phyloP scores from a whole-genome alignment of 2,113 vertebrate genomes.

The Coptodon bakossiorum region DNA sequence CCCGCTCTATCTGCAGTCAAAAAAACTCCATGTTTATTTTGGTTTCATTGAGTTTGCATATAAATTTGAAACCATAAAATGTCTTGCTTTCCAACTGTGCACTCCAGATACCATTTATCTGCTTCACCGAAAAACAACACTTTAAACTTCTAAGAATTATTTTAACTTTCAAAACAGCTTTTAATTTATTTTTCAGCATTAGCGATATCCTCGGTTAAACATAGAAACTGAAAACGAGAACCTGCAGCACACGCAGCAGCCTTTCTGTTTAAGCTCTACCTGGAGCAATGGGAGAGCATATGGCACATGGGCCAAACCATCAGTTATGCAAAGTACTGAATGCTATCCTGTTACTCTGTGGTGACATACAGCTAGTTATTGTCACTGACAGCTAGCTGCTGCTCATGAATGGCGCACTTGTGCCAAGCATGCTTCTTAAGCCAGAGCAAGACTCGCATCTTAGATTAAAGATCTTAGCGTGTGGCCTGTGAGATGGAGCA shows the following conservation, averaged over 20 bases:
- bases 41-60: neutral
- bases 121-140: neutral
- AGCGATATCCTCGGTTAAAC: neutral
- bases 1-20: fast-evolving
- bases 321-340: neutral
- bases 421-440: neutral
- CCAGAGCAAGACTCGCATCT: neutral
- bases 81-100: neutral
- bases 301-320: conserved; percentile 37
- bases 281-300: conserved; percentile 38
- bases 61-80: neutral
- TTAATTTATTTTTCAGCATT: neutral
- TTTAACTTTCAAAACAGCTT: neutral
- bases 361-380: conserved; percentile 16
- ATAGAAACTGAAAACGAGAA: neutral
- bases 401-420: conserved; percentile 16
- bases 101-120: neutral
- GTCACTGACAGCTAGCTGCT: conserved; percentile 52
- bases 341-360: conserved; percentile 33
- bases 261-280: conserved; percentile 33
- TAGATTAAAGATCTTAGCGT: neutral
- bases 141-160: neutral
- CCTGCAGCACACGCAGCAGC: neutral
- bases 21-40: neutral
- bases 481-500: neutral